phyloP scores from a whole-genome alignment of 2,797 vertebrate species.

The Myotis myotis region DNA sequence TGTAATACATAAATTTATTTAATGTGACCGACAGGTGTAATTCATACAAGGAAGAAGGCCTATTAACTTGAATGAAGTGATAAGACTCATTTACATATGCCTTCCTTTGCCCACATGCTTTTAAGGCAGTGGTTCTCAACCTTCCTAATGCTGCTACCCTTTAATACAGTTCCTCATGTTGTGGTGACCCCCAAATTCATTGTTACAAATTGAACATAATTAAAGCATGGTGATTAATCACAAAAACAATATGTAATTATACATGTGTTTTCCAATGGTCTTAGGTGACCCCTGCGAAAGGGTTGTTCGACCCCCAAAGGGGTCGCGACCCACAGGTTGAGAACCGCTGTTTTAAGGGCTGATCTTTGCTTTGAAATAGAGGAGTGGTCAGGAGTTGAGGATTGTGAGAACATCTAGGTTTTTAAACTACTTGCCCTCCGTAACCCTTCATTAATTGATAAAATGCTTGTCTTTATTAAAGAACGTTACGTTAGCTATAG shows the following conservation, averaged over 20 bases:
- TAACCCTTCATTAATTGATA: conserved; percentile 29
- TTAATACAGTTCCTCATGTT: too few species aligned
- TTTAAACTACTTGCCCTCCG: neutral
- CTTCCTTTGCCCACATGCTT: neutral
- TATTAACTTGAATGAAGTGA: neutral
- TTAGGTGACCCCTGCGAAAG: too few species aligned
- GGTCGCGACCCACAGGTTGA: too few species aligned
- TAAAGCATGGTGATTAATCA: too few species aligned
- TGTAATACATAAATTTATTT: neutral
- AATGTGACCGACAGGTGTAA: neutral
- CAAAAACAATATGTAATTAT: too few species aligned
- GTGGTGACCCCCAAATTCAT: too few species aligned
- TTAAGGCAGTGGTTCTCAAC: neutral
- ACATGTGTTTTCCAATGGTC: too few species aligned
- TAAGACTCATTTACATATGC: neutral
- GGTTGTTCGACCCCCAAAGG: too few species aligned
- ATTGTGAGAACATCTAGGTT: neutral
- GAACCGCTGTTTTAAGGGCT: neutral
- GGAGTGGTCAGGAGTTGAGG: neutral
- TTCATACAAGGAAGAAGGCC: neutral
- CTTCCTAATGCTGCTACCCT: too few species aligned
- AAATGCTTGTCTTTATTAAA: conserved; percentile 16
- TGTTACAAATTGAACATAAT: too few species aligned
- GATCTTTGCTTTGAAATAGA: conserved; percentile 18
- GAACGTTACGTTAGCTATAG: neutral